Percentiles rank a stretch among this genome's conserved stretches.
Conservation (phyloP, 2,888 invertebrate species). For the Zootermopsis nevadensis region DNA sequence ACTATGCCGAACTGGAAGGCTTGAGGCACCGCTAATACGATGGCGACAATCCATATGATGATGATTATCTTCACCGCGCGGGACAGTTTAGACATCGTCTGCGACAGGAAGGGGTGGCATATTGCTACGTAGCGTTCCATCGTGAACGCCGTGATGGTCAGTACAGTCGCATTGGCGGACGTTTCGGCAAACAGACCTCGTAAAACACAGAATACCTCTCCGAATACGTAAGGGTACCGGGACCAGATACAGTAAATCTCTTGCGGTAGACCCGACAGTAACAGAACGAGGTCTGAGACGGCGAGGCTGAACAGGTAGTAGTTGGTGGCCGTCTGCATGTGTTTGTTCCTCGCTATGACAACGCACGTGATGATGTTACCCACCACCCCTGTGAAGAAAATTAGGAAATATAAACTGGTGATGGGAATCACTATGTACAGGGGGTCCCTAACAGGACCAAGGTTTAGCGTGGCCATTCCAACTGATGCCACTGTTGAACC, state of each 20-base stretch:
- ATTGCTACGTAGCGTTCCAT: constrained; percentile 74
- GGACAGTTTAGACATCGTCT: constrained; percentile 85
- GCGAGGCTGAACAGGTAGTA: constrained; percentile 85
- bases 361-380: constrained; percentile 84
- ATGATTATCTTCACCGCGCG: constrained; percentile 80
- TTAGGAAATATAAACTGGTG: constrained; percentile 74
- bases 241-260: constrained; percentile 83
- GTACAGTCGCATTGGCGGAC: constrained; percentile 65
- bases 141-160: constrained; percentile 73
- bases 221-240: constrained; percentile 81
- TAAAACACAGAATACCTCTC: constrained; percentile 81
- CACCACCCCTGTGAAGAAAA: constrained; percentile 79
- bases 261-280: constrained; percentile 81
- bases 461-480: too few relatives aligned
- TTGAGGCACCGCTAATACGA: constrained; percentile 80
- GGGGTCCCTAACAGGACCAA: constrained; percentile 62
- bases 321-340: constrained; percentile 88
- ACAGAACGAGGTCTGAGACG: constrained; percentile 78
- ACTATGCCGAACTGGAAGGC: constrained; percentile 85
- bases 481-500: too few relatives aligned
- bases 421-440: constrained; percentile 74
- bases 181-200: constrained; percentile 75
- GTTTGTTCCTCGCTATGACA: constrained; percentile 79
- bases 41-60: constrained; percentile 81
- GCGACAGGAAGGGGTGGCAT: constrained; percentile 79